Conservation (phyloP, 2,797 vertebrate species). For the Mormyrus proboscirostris region DNA sequence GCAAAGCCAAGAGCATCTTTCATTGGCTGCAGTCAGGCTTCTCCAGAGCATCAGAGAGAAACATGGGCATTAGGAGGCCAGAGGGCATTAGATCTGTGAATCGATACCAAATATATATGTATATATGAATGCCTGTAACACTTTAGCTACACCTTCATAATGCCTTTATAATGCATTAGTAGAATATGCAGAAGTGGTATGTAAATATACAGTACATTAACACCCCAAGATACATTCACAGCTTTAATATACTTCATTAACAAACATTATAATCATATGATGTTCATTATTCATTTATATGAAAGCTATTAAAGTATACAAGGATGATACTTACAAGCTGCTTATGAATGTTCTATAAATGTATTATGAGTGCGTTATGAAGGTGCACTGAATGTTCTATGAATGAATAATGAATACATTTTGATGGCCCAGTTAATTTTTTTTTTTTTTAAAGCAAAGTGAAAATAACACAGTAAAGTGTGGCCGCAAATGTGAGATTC, state of each 20-base stretch:
- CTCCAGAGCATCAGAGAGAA: slow-evolving; percentile 24
- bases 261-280: not conserved
- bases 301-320: not conserved
- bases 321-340: not conserved
- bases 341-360: not conserved
- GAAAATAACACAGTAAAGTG: not conserved
- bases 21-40: slow-evolving; percentile 25
- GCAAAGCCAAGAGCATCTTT: slow-evolving; percentile 33
- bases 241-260: not conserved
- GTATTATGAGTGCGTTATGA: not conserved
- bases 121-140: not conserved
- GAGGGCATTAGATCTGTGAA: not conserved
- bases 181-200: not conserved
- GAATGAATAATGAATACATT: not conserved
- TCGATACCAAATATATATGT: not conserved
- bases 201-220: not conserved
- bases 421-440: not conserved
- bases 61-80: slow-evolving; percentile 17
- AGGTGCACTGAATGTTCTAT: not conserved
- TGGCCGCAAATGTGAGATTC: not conserved
- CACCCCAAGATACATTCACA: not conserved
- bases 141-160: not conserved
- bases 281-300: not conserved
- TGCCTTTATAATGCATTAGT: not conserved
- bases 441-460: not conserved